Evolutionary conservation across 2,797 vertebrate species (phyloP).

Genomic region (Coendou prehensilis): DNA sequence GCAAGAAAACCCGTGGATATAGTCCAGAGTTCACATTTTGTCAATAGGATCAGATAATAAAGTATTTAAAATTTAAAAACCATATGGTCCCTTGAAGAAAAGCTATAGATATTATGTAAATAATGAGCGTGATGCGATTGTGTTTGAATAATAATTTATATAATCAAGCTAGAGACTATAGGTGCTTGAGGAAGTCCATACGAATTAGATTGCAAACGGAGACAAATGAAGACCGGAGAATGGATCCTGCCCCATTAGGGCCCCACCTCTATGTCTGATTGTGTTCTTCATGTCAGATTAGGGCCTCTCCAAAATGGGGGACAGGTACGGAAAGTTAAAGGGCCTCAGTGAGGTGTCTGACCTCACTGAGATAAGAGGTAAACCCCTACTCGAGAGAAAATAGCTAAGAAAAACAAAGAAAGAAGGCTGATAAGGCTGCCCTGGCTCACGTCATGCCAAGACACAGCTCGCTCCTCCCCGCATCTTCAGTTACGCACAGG

Average conservation of each 20-base stretch:
- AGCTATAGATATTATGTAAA: not conserved
- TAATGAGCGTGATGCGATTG: not conserved
- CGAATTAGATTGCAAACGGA: not conserved
- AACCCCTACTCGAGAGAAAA: not conserved
- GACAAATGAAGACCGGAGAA: not conserved
- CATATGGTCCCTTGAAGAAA: not conserved
- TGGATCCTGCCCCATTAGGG: not conserved
- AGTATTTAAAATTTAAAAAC: not conserved
- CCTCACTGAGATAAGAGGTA: not conserved
- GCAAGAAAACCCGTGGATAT: not conserved
- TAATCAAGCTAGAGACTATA: not conserved
- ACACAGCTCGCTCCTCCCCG: not conserved
- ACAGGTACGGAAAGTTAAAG: not conserved
- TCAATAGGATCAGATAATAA: not conserved
- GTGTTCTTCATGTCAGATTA: not conserved
- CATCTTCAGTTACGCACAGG: not conserved
- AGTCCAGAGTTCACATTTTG: not conserved
- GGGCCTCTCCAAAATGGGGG: not conserved
- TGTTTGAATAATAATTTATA: constrained; percentile 26
- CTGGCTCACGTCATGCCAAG: not conserved
- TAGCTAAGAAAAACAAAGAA: not conserved
- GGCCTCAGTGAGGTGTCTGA: not conserved
- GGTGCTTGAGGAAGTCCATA: not conserved
- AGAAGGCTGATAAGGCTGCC: not conserved
- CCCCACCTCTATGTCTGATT: not conserved